These are phyloP conservation scores for Laupala kohalensis DNA, from an alignment of 1,140 invertebrate species.

Conservation along the genomic window DNA sequence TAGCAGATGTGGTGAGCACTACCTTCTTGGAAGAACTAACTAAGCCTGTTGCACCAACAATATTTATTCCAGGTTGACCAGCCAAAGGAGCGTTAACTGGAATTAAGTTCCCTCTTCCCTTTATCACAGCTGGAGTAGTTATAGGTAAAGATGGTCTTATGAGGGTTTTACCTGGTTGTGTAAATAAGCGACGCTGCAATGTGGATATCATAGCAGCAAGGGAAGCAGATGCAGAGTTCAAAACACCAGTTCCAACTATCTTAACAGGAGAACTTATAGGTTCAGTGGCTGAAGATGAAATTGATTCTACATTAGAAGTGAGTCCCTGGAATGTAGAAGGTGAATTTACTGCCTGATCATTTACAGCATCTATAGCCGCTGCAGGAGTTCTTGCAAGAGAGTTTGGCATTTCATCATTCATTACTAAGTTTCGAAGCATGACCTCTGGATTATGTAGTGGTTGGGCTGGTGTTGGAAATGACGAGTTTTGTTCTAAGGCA, in stretches of 20 bases:
- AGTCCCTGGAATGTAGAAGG: conserved; percentile 21
- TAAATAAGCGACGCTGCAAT: not conserved
- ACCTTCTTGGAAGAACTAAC: conserved; percentile 14
- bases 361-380: conserved; percentile 12
- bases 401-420: conserved; percentile 21
- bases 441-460: conserved; percentile 12
- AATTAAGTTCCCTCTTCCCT: conserved; percentile 27
- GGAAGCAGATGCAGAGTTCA: not conserved
- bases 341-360: conserved; percentile 22
- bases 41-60: not conserved
- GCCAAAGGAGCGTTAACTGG: conserved; percentile 29
- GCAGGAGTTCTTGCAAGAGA: not conserved
- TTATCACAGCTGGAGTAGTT: conserved; percentile 5
- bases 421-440: conserved; percentile 20
- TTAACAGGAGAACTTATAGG: conserved; percentile 23
- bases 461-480: not conserved
- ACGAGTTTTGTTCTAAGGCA: not conserved
- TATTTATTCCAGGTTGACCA: conserved; percentile 3
- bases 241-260: not conserved
- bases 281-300: conserved; percentile 20
- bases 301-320: conserved; percentile 18
- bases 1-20: conserved; percentile 18
- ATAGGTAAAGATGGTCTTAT: not conserved
- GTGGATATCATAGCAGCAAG: not conserved
- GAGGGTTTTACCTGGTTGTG: not conserved